Conservation (phyloP, 2,888 invertebrate species). For the Palloptera scutellata region DNA sequence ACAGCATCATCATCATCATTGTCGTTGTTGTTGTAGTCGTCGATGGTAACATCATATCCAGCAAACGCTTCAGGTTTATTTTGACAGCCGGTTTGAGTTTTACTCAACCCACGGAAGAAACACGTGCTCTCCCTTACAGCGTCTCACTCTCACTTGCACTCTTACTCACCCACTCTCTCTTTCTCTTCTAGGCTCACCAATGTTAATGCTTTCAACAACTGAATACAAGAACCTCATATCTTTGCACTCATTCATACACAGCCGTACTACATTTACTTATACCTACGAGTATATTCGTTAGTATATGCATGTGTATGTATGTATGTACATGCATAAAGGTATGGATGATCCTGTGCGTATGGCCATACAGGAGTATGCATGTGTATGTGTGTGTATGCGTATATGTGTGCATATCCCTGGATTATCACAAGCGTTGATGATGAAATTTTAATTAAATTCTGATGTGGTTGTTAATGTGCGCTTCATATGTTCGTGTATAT, state of each 20-base stretch:
- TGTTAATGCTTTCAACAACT: not conserved
- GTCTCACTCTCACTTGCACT: not conserved
- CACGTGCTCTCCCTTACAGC: slow-evolving; percentile 10
- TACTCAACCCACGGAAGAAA: slow-evolving; percentile 5
- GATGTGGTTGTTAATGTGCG: slow-evolving; percentile 44
- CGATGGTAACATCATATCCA: too few species aligned
- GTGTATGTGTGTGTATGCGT: slow-evolving; percentile 24
- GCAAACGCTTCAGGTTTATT: not conserved
- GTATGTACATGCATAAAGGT: not conserved
- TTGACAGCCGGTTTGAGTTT: not conserved
- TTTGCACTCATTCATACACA: not conserved
- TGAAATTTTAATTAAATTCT: slow-evolving; percentile 48
- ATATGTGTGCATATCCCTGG: not conserved
- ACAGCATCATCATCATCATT: too few species aligned
- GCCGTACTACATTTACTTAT: not conserved
- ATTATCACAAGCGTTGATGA: slow-evolving; percentile 37
- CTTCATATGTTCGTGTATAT: slow-evolving; percentile 30
- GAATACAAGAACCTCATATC: slow-evolving; percentile 1
- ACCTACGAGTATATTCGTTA: not conserved
- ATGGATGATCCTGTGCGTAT: not conserved
- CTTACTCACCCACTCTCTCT: not conserved
- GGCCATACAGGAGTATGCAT: not conserved
- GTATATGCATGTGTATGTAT: not conserved
- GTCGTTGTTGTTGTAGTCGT: too few species aligned
- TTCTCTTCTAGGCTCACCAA: slow-evolving; percentile 1